phyloP scores from a whole-genome alignment of 2,113 vertebrate genomes.

The Oplegnathus fasciatus region DNA sequence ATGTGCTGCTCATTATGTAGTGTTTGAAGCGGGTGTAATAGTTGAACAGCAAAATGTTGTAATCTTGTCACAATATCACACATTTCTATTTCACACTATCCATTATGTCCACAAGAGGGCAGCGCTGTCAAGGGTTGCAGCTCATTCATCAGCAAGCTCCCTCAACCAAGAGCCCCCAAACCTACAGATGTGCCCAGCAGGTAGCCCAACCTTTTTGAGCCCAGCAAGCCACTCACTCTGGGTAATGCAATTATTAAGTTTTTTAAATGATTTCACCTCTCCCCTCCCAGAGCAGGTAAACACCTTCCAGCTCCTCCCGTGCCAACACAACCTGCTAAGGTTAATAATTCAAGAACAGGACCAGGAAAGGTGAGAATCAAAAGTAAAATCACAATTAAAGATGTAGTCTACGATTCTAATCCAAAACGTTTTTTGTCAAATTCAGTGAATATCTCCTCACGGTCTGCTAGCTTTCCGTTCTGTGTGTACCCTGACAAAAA shows the following conservation, averaged over 20 bases:
- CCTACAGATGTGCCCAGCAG: background rate
- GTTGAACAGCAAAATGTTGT: background rate
- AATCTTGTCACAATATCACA: too few species aligned
- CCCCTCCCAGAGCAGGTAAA: slow-evolving; percentile 1
- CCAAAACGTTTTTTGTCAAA: too few species aligned
- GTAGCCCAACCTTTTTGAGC: background rate
- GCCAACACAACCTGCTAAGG: background rate
- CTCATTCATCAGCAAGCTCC: background rate
- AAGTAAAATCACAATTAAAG: background rate
- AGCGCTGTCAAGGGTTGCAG: background rate
- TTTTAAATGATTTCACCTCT: background rate
- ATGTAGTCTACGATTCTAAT: too few species aligned
- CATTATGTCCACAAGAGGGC: slow-evolving; percentile 68
- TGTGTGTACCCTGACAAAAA: too few species aligned
- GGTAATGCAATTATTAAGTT: background rate
- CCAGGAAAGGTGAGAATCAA: slow-evolving; percentile 5
- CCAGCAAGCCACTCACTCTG: background rate
- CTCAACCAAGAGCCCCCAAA: background rate
- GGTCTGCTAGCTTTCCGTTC: too few species aligned
- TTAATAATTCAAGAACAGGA: background rate
- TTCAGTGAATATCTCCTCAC: too few species aligned
- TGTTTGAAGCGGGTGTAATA: background rate
- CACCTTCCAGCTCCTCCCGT: background rate
- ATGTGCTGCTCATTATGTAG: background rate
- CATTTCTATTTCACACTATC: slow-evolving; percentile 11